Evolutionary conservation across 1,140 invertebrate genomes (phyloP).

Genomic region (Ladona fulva): DNA sequence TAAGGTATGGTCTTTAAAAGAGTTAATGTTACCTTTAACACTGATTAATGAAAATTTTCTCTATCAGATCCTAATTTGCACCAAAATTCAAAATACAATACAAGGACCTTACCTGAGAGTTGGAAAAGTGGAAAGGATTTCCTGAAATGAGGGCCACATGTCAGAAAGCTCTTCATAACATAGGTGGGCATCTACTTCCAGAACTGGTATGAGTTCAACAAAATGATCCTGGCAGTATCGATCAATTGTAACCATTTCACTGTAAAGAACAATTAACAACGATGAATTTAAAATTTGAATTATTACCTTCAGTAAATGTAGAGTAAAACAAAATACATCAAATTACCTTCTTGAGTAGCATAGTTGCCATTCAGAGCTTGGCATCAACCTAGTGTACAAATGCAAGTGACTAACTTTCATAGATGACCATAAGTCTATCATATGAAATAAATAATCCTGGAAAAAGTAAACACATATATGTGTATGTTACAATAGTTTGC

Average conservation of each 20-base stretch:
- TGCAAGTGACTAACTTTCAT: slow-evolving; percentile 55
- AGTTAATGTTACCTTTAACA: too few relatives aligned
- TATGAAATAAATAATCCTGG: slow-evolving; percentile 47
- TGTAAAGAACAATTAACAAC: slow-evolving; percentile 27
- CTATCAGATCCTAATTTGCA: too few relatives aligned
- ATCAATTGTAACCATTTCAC: slow-evolving; percentile 53
- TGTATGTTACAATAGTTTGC: too few relatives aligned
- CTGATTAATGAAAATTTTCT: too few relatives aligned
- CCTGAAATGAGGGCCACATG: slow-evolving; percentile 48
- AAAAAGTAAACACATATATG: too few relatives aligned
- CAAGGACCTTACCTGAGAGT: slow-evolving; percentile 35
- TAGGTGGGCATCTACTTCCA: slow-evolving; percentile 49
- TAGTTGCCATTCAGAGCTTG: slow-evolving; percentile 42
- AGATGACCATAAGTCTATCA: slow-evolving; percentile 46
- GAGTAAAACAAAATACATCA: slow-evolving; percentile 13
- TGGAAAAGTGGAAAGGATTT: slow-evolving; percentile 42
- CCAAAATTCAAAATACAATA: slow-evolving; percentile 14
- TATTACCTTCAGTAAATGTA: slow-evolving; percentile 39
- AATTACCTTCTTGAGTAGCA: slow-evolving; percentile 43
- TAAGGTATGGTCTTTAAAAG: too few relatives aligned
- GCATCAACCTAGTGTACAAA: slow-evolving; percentile 42
- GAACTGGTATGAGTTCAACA: slow-evolving; percentile 46
- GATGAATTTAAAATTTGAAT: slow-evolving; percentile 48
- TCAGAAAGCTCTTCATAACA: slow-evolving; percentile 44
- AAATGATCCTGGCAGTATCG: slow-evolving; percentile 47